Evolutionary conservation across 2,888 invertebrate genomes (phyloP), one percentile per base, ranked within the genome.

Genomic region (Teinopalpus imperialis): DNA sequence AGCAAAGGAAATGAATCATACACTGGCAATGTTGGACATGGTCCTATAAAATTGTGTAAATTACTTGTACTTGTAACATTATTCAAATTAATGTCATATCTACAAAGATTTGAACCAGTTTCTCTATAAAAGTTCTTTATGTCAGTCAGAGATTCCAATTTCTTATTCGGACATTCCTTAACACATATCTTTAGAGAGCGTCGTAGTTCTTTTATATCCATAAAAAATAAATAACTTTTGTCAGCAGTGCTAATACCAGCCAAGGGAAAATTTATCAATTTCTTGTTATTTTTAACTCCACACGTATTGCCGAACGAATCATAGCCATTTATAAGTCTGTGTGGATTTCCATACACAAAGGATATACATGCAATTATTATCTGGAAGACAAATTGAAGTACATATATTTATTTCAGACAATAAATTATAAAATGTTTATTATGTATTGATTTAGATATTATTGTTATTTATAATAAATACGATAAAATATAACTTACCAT

Each of bases 261-360:
- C 34, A 94, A 74, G 2, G 94, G 92, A 65, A 94, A 90, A 54
- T 93, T 91, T 4, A 92, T 92, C 50, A 95, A 91, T 55, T 92
- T 92, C 57, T 93, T 93, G 76, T 97, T 98, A 54, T 85, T 88
- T 61, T 92, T 92, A 13, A 94, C 93, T 8, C 98, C 98, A 77
- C 98, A 98, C 20, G 97, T 97, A 73, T 98, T 98, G 4, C 97
- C 97, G 87, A 96, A 98, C 43, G 96, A 97, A 75, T 98, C 97
- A 77, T 95, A 97, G 9, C 97, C 97, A 89, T 97, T 96, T 51
- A 97, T 93, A 27, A 97, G 91, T 53, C 97, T 90, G 62, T 93
- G 79, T 0, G 97, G 97, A 80, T 95, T 95, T 9, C 97, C 97
- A 73, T 95, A 96, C 1, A 96, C 95, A 70, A 96, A 93, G 5